A percentile compares a stretch with the other conserved stretches of the same genome.
phyloP scores from a whole-genome alignment of 2,797 vertebrate species.

The Catostomus latipinnis region DNA sequence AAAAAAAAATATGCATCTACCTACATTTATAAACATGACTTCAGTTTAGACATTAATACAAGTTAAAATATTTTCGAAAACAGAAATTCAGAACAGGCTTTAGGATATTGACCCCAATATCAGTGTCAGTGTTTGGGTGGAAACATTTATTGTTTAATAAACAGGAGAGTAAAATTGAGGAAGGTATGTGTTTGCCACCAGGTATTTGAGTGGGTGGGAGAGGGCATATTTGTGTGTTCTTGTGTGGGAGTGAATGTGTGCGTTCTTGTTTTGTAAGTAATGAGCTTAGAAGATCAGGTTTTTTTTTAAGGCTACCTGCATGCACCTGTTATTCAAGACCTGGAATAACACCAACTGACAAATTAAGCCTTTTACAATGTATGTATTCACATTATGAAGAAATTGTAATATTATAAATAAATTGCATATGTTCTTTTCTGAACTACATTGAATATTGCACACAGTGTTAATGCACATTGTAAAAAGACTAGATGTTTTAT shows the following conservation, averaged over 20 bases:
- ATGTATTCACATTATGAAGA: neutral
- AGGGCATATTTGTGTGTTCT: conserved; percentile 56
- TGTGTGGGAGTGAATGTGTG: conserved; percentile 45
- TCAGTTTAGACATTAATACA: neutral
- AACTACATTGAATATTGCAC: neutral
- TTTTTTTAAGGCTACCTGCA: conserved; percentile 72
- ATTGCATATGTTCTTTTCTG: neutral
- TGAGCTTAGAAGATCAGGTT: conserved; percentile 78
- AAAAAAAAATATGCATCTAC: neutral
- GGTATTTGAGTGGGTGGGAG: conserved; percentile 44
- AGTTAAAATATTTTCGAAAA: neutral
- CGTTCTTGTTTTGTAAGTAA: conserved; percentile 67
- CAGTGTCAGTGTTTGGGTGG: neutral
- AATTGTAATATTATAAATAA: neutral
- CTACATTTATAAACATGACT: neutral
- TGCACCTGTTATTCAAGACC: conserved; percentile 9
- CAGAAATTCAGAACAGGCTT: neutral
- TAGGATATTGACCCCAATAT: neutral
- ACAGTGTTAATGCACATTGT: neutral
- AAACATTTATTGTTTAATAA: conserved; percentile 42
- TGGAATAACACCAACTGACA: conserved; percentile 8
- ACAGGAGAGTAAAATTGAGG: neutral
- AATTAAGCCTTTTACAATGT: neutral
- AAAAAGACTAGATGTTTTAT: neutral
- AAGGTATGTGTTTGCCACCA: conserved; percentile 30